Evolutionary conservation across 2,797 vertebrate species (phyloP), one percentile per base, ranked within the genome.

Genomic region (Sebastes iracundus): DNA sequence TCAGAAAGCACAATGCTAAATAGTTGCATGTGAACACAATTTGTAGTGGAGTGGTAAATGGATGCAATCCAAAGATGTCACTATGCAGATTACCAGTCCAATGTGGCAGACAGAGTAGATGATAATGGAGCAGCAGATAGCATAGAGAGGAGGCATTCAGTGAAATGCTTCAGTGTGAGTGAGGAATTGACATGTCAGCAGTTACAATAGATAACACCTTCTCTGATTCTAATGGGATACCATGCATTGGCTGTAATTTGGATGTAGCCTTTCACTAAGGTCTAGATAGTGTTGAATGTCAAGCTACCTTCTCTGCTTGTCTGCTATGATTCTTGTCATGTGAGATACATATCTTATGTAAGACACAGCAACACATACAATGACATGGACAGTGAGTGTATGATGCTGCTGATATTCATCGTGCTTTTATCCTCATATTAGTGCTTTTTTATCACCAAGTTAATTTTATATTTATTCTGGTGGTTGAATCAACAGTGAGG

Each of bases 401-500:
- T 9, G 7, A 49, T 49, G 3, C 46, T 2, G 16, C 46, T 49
- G 46, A 49, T 49, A 20, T 49, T 49, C 7, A 49, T 49, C 0
- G 0, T 49, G 16, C 18, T 20, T 49, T 49, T 20, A 49, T 49
- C 18, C 7, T 49, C 46, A 49, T n/a, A 49, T 49, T 20, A 38
- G 35, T 38, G 18, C 46, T 49, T 49, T 49, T 16, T 0, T 46
- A 16, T 49, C 16, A 49, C 46, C 7, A 16, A 49, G 46, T 20
- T 49, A 4, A 49, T 49, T 20, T 49, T 20, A 49, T 49, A 49
- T 18, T 49, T 49, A 49, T 49, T 49, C 46, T 49, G 38, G 38
- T 0, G 6, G 38, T 46, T 0, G 0, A 49, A 49, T 18, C 16
- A 0, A 49, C 18, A 20, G 46, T 9, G 46, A 20, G 46, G 18